These are phyloP conservation scores for Saguinus midas DNA, from an alignment of 2,113 vertebrate species.

Conservation along the genomic window DNA sequence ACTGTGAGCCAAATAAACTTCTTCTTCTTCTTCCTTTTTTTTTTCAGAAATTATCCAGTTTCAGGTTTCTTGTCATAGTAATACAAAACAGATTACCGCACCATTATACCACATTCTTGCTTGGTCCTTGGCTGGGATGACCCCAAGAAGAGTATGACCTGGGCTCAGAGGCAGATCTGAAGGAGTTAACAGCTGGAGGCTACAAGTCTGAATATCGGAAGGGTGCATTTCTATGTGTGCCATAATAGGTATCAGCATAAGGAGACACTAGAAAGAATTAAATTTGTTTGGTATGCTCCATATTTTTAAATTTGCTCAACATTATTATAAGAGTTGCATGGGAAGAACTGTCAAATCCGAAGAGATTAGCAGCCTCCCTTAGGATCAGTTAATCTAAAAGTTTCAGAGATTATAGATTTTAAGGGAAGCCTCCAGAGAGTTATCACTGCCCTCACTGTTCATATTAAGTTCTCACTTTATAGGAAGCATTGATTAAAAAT, in stretches of 20 bases:
- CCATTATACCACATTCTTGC: background rate
- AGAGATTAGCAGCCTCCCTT: background rate
- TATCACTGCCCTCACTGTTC: background rate
- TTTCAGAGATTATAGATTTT: slow-evolving; percentile 18
- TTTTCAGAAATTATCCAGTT: too few relatives aligned
- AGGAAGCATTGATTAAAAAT: background rate
- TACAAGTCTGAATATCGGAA: background rate
- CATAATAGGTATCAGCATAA: background rate
- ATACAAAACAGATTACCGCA: too few relatives aligned
- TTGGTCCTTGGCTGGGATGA: background rate
- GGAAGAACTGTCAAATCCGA: background rate
- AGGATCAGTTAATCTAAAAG: background rate
- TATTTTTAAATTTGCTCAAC: background rate
- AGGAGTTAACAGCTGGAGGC: background rate
- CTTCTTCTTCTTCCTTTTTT: too few relatives aligned
- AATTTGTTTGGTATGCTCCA: background rate
- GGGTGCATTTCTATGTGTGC: background rate
- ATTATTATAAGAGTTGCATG: background rate
- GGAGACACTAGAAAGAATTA: background rate
- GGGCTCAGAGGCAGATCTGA: background rate
- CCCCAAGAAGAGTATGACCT: background rate
- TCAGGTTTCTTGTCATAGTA: too few relatives aligned
- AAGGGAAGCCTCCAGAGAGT: background rate
- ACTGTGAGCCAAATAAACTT: too few relatives aligned
- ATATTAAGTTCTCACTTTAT: background rate